These are phyloP conservation scores for Phortica magna DNA, from an alignment of 2,888 invertebrate genomes.

Conservation along the genomic window DNA sequence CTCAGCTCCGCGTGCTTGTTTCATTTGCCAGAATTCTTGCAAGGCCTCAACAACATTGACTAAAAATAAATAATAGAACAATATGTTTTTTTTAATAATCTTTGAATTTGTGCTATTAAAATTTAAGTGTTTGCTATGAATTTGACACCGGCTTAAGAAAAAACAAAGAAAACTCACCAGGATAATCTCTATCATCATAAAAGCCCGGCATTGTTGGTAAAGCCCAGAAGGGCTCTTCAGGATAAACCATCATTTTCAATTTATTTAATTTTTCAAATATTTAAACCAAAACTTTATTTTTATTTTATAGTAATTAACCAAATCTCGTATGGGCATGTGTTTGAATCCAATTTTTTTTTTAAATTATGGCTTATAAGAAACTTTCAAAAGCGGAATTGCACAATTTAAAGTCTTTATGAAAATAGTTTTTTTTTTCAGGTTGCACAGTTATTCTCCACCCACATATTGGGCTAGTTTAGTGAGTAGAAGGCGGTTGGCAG, in stretches of 20 bases:
- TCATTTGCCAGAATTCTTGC: constrained; percentile 99
- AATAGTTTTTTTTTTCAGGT: no score
- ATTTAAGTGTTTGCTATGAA: not conserved
- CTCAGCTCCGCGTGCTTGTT: constrained; percentile 91
- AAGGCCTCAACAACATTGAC: constrained; percentile 97
- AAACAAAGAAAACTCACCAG: constrained; percentile 65
- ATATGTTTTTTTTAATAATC: not conserved
- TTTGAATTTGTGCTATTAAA: not conserved
- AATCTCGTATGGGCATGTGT: not conserved
- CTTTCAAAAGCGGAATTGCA: not conserved
- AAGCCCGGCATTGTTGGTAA: constrained; percentile 77
- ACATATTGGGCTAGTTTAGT: no score
- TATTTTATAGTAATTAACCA: not conserved
- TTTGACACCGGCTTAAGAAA: not conserved
- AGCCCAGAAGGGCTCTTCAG: constrained; percentile 78
- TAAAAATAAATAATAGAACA: constrained; percentile 69
- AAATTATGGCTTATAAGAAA: constrained; percentile 5
- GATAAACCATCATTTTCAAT: constrained; percentile 76
- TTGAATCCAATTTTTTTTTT: not conserved
- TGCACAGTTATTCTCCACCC: no score
- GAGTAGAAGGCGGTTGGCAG: no score
- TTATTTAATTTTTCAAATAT: constrained; percentile 34
- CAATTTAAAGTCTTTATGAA: no score
- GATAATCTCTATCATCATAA: constrained; percentile 77
- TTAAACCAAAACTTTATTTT: constrained; percentile 44